Conservation (phyloP, 2,113 vertebrate species). For the Jaculus jaculus region DNA sequence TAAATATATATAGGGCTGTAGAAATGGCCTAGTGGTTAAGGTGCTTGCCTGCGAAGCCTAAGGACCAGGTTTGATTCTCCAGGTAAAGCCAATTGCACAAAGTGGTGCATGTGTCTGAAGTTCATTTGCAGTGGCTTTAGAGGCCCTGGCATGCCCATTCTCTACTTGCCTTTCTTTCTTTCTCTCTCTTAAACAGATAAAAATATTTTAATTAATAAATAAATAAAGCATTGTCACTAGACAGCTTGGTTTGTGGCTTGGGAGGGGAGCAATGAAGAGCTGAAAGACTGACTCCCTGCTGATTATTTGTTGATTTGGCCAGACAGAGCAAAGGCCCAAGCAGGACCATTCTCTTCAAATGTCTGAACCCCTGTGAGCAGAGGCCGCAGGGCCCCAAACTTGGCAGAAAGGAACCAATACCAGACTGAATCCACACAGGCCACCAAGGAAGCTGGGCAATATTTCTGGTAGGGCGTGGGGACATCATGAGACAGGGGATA, state of each 20-base stretch:
- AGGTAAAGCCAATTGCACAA: too few relatives aligned
- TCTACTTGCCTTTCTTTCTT: too few relatives aligned
- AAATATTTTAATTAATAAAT: constrained; percentile 42
- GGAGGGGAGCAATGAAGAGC: constrained; percentile 75
- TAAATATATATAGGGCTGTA: too few relatives aligned
- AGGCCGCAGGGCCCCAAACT: not conserved
- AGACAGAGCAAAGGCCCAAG: constrained; percentile 63
- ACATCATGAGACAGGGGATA: not conserved
- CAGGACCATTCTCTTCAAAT: constrained; percentile 70
- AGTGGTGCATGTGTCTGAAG: too few relatives aligned
- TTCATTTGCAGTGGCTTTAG: too few relatives aligned
- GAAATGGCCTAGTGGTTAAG: too few relatives aligned
- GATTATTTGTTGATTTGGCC: constrained; percentile 83
- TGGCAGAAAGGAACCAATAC: not conserved
- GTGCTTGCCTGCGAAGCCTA: too few relatives aligned
- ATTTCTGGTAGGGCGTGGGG: not conserved
- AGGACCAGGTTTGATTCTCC: too few relatives aligned
- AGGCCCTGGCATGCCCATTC: too few relatives aligned
- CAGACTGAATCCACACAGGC: not conserved
- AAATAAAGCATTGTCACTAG: constrained; percentile 84
- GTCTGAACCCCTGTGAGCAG: constrained; percentile 63
- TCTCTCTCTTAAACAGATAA: too few relatives aligned
- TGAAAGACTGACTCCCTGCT: constrained; percentile 83
- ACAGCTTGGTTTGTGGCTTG: constrained; percentile 78
- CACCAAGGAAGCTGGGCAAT: not conserved